Evolutionary conservation across 2,888 invertebrate genomes (phyloP).

Genomic region (Folsomia candida): DNA sequence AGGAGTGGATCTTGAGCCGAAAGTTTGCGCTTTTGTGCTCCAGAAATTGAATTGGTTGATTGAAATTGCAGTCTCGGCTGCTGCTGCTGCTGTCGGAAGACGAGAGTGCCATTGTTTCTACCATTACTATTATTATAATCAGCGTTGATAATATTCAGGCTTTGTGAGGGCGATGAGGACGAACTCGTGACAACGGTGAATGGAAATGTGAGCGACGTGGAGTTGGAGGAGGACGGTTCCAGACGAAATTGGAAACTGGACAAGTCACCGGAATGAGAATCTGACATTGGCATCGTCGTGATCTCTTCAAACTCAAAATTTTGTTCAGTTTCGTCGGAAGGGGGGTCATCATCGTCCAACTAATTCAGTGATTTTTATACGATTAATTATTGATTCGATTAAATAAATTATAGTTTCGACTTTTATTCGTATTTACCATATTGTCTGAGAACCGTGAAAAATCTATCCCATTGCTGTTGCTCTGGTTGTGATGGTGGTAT

Average conservation of each 20-base stretch:
- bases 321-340: too few relatives aligned
- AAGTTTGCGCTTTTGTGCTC: slow-evolving; percentile 13
- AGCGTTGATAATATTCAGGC: too few relatives aligned
- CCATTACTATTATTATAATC: too few relatives aligned
- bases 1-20: too few relatives aligned
- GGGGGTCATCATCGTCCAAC: too few relatives aligned
- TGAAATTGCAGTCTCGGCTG: slow-evolving; percentile 15
- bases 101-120: too few relatives aligned
- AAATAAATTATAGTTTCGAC: too few relatives aligned
- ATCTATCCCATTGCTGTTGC: too few relatives aligned
- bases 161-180: slow-evolving; percentile 14
- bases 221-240: neutral
- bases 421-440: too few relatives aligned
- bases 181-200: slow-evolving; percentile 8
- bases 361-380: too few relatives aligned
- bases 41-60: slow-evolving; percentile 14
- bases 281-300: neutral
- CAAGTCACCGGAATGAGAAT: neutral
- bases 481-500: neutral
- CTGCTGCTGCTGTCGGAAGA: slow-evolving; percentile 20
- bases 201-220: neutral
- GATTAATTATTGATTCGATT: too few relatives aligned
- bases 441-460: too few relatives aligned
- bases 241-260: neutral
- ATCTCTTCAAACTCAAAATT: neutral